Evolutionary conservation across 2,797 vertebrate species (phyloP), one percentile per base, ranked within the genome.

Genomic region (Syndactyla subalaris): DNA sequence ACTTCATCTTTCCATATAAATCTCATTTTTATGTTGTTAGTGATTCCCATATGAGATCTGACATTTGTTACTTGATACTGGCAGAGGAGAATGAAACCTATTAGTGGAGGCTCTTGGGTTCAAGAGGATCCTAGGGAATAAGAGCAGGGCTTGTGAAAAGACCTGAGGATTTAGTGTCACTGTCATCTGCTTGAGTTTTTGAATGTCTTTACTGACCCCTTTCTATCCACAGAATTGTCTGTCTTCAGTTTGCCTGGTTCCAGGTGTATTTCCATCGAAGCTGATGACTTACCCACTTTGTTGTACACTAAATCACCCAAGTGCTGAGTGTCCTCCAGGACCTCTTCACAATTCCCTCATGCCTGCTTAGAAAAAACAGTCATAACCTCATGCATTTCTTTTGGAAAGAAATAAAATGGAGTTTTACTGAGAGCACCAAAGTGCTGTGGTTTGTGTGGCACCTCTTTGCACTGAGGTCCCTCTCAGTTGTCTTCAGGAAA

Each of bases 161-260:
- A 90, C 89, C 83, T 86, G 79, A 95, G 95, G 94, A 96, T 97
- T 97, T 97, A 96, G 55, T 97, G 93, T 96, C 95, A 97, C 94
- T 96, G 94, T 95, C 95, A 96, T 93, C 93, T 20, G 17, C 84
- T 88, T 1, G 0, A 89, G 92, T 36, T 85, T 91, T 96, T 65
- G 82, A 58, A 84, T 91, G 89, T 95, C 89, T 88, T 81, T 63
- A 24, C 76, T 85, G 88, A 96, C 85, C 91, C 52, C 34, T 39
- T 91, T 78, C 82, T 75, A 68, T 75, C 58, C 82, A 59, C 76
- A 76, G 70, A 78, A 77, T 92, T 91, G 73, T 92, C 86, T 94
- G 67, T 94, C 85, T 93, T 88, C 55, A 27, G 73, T 92, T 93
- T 74, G 71, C 51, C 59, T 90, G 57, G 66, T 91, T 96, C 93